A percentile compares a stretch with the other conserved stretches of the same genome.
Conservation (phyloP, 1,140 invertebrate species). For the Pseudomyrmex concolor region DNA sequence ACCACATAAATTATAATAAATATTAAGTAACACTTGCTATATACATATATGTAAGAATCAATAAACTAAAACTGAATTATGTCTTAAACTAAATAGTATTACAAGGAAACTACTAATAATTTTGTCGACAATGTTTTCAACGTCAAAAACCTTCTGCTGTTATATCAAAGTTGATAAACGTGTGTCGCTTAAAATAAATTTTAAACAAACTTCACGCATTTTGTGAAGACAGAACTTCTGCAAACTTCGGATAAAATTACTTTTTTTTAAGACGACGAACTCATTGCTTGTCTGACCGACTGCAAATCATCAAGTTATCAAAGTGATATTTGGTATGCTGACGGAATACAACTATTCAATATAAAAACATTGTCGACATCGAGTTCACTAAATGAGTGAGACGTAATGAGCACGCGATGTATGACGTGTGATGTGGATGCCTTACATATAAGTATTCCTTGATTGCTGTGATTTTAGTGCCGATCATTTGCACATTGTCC, state of each 20-base stretch:
- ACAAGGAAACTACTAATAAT: constrained; percentile 4
- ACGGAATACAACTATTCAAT: constrained; percentile 4
- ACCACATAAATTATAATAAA: constrained; percentile 7
- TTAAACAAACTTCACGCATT: not conserved
- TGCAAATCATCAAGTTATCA: not conserved
- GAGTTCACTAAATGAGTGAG: constrained; percentile 46
- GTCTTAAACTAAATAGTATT: constrained; percentile 32
- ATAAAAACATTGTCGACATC: constrained; percentile 19
- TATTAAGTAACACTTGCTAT: constrained; percentile 7
- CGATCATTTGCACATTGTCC: constrained; percentile 85
- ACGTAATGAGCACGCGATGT: constrained; percentile 34
- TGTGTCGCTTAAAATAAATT: no score
- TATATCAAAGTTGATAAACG: no score
- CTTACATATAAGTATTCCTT: constrained; percentile 86
- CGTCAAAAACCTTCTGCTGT: not conserved
- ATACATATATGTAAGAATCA: not conserved
- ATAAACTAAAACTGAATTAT: constrained; percentile 20
- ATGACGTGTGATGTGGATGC: constrained; percentile 73
- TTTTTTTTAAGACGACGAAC: not conserved
- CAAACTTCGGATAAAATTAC: not conserved
- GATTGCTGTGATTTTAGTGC: constrained; percentile 85
- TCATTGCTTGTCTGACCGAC: not conserved
- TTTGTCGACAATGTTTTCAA: constrained; percentile 15
- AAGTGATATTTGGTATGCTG: not conserved
- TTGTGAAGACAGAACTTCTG: not conserved